Conservation (phyloP, 2,797 vertebrate genomes). For the Chelon labrosus region DNA sequence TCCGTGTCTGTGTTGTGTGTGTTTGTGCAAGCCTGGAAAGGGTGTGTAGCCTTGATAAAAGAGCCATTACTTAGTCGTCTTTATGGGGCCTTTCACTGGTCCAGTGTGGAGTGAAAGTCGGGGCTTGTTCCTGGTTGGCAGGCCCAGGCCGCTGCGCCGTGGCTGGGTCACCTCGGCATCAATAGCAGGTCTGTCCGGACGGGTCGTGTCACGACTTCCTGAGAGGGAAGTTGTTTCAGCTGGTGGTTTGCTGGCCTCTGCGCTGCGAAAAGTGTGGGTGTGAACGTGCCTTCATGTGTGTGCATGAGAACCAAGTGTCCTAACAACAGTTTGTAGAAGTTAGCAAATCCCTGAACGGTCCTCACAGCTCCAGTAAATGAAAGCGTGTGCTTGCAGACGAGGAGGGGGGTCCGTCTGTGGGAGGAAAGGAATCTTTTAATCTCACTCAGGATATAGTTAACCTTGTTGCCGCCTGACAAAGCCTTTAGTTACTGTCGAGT, state of each 20-base stretch:
- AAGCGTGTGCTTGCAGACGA: background rate
- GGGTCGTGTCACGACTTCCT: slow-evolving; percentile 71
- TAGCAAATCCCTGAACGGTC: slow-evolving; percentile 8
- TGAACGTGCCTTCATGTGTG: slow-evolving; percentile 12
- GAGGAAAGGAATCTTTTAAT: slow-evolving; percentile 52
- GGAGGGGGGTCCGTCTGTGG: slow-evolving; percentile 1
- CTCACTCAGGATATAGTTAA: slow-evolving; percentile 47
- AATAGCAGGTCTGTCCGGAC: slow-evolving; percentile 70
- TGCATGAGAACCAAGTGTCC: slow-evolving; percentile 17
- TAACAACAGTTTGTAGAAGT: slow-evolving; percentile 5
- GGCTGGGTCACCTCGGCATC: slow-evolving; percentile 48
- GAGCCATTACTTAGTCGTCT: slow-evolving; percentile 65
- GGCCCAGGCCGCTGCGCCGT: slow-evolving; percentile 16
- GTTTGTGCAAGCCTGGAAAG: slow-evolving; percentile 51
- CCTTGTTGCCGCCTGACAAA: slow-evolving; percentile 52
- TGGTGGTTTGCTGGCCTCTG: slow-evolving; percentile 46
- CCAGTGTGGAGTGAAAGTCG: slow-evolving; percentile 59
- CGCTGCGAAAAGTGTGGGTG: slow-evolving; percentile 29
- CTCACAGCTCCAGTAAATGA: background rate
- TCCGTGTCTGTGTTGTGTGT: slow-evolving; percentile 39
- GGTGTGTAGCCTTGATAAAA: slow-evolving; percentile 72
- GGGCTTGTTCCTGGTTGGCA: slow-evolving; percentile 65
- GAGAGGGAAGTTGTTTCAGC: slow-evolving; percentile 79
- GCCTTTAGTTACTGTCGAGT: slow-evolving; percentile 44
- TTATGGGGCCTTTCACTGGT: slow-evolving; percentile 75